Evolutionary conservation across 2,113 vertebrate species (phyloP).

Genomic region (Girardinichthys multiradiatus): DNA sequence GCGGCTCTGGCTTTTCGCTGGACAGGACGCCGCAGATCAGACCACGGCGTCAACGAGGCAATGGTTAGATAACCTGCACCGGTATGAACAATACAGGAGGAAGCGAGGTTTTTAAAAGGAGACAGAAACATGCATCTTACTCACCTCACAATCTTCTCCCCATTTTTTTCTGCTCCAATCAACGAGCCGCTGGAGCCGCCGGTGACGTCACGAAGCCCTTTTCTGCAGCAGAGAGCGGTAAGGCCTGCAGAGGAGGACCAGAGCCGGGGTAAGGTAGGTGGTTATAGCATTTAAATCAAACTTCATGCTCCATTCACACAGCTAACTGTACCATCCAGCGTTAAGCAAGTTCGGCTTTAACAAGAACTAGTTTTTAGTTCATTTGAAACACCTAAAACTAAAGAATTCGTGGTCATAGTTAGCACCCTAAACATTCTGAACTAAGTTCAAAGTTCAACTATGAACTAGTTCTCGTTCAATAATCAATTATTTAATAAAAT

Average conservation of each 20-base stretch:
- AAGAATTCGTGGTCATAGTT: too few relatives aligned
- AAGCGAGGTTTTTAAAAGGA: background rate
- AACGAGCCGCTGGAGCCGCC: constrained; percentile 75
- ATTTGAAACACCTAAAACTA: background rate
- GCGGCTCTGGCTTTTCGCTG: constrained; percentile 40
- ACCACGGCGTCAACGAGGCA: constrained; percentile 44
- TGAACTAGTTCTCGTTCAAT: too few relatives aligned
- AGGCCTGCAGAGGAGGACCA: constrained; percentile 71
- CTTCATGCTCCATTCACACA: background rate
- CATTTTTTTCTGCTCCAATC: constrained; percentile 74
- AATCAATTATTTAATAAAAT: too few relatives aligned
- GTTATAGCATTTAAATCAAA: background rate
- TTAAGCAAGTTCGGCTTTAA: background rate
- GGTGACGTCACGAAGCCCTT: constrained; percentile 80
- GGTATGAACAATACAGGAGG: constrained; percentile 6
- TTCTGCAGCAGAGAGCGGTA: constrained; percentile 79
- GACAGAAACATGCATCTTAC: constrained; percentile 67
- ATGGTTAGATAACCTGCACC: constrained; percentile 2
- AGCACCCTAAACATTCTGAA: too few relatives aligned
- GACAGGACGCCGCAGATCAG: constrained; percentile 47
- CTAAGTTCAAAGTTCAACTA: too few relatives aligned
- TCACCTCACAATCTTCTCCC: constrained; percentile 79
- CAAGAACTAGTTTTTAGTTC: background rate
- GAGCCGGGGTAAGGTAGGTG: constrained; percentile 41
- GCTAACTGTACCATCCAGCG: background rate